Percentiles rank a stretch among this genome's conserved stretches.
phyloP scores from a whole-genome alignment of 2,113 vertebrate species.

The Zootoca vivipara region DNA sequence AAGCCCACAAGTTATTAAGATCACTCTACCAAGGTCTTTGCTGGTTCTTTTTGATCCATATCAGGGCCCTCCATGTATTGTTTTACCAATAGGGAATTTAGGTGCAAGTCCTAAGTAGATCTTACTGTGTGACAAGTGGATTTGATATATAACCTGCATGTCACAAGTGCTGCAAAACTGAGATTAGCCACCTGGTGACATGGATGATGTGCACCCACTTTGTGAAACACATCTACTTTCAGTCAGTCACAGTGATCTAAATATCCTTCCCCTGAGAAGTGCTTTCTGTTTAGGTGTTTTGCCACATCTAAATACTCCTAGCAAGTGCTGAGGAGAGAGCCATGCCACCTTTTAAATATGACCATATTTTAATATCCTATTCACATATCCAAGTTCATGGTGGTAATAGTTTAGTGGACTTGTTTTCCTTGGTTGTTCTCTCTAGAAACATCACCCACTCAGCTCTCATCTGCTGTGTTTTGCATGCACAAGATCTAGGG shows the following conservation, averaged over 20 bases:
- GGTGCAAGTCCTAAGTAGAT: not conserved
- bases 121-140: not conserved
- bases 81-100: not conserved
- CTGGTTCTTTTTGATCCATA: not conserved
- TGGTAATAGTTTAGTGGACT: not conserved
- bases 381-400: not conserved
- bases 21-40: constrained; percentile 11
- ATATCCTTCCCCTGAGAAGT: too few relatives aligned
- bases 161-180: not conserved
- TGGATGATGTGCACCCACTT: not conserved
- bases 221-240: not conserved
- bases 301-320: not conserved
- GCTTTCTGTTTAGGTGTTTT: not conserved
- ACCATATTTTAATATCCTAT: not conserved
- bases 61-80: not conserved
- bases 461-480: too few relatives aligned
- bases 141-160: not conserved
- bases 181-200: not conserved
- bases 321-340: not conserved
- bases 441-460: not conserved
- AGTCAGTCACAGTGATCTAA: not conserved
- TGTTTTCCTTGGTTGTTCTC: not conserved
- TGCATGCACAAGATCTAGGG: too few relatives aligned
- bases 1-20: not conserved
- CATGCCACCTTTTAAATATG: not conserved